A percentile compares a stretch with the other conserved stretches of the same genome.
Evolutionary conservation across 1,140 invertebrate species (phyloP).

Genomic region (Eurosta solidaginis): DNA sequence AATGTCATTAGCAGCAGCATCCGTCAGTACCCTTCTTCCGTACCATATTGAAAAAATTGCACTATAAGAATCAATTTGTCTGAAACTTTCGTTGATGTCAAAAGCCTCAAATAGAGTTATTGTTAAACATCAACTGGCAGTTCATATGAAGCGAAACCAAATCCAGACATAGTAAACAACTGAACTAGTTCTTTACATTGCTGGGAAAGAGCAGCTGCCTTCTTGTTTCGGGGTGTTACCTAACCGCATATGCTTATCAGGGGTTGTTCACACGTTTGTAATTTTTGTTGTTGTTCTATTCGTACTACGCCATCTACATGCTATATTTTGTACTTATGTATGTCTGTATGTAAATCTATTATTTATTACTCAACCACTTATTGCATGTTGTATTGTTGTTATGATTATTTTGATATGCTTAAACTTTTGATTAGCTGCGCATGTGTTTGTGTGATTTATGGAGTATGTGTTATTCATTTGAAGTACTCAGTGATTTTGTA

Average conservation of each 20-base stretch:
- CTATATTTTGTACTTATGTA: not conserved
- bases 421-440: constrained; percentile 19
- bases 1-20: no score
- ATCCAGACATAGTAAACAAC: no score
- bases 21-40: no score
- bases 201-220: not conserved
- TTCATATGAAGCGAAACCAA: no score
- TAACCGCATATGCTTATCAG: not conserved
- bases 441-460: not conserved
- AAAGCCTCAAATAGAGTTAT: no score
- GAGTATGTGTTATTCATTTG: not conserved
- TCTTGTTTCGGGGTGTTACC: not conserved
- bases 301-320: no score
- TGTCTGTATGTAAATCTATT: not conserved
- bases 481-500: not conserved
- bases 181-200: not conserved
- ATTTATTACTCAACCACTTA: no score
- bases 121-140: no score
- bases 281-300: not conserved
- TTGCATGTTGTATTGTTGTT: not conserved
- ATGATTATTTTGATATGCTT: constrained; percentile 23
- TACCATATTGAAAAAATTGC: no score
- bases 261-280: constrained; percentile 19
- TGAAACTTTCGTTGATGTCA: no score
- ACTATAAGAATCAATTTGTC: no score